Conservation (phyloP, 2,797 vertebrate genomes). For the Microhierax caerulescens region DNA sequence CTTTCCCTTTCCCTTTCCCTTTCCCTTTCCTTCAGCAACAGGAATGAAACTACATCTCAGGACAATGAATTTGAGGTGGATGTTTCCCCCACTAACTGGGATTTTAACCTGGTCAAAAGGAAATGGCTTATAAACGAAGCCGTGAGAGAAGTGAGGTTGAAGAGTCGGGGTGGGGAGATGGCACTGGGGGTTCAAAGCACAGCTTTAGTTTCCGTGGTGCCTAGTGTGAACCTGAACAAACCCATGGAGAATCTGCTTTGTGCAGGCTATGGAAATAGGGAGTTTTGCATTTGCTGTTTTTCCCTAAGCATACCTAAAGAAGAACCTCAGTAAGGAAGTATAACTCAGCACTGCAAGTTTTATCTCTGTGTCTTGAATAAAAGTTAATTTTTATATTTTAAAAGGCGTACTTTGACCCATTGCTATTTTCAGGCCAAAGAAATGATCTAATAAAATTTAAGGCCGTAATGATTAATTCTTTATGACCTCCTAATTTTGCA, state of each 20-base stretch:
- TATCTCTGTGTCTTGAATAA: neutral
- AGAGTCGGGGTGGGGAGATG: neutral
- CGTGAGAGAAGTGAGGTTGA: neutral
- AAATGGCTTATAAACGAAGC: neutral
- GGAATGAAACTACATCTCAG: neutral
- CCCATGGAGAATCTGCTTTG: neutral
- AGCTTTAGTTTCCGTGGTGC: neutral
- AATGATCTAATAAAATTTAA: conserved; percentile 41
- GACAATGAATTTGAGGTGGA: neutral
- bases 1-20: neutral
- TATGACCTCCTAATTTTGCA: neutral
- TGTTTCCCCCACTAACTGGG: neutral
- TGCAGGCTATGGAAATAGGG: accelerated
- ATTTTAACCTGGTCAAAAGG: neutral
- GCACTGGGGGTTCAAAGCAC: neutral
- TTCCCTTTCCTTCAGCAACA: neutral
- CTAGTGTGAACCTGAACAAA: neutral
- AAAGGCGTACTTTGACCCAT: neutral
- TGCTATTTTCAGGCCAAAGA: conserved; percentile 27
- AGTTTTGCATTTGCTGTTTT: neutral
- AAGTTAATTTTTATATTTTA: neutral
- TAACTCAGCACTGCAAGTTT: neutral
- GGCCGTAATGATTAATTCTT: conserved; percentile 3
- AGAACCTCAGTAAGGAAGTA: neutral
- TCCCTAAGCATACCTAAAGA: neutral